Percentiles rank a stretch among this genome's conserved stretches.
phyloP scores from a whole-genome alignment of 2,113 vertebrate genomes.

The Rhipidura dahli region DNA sequence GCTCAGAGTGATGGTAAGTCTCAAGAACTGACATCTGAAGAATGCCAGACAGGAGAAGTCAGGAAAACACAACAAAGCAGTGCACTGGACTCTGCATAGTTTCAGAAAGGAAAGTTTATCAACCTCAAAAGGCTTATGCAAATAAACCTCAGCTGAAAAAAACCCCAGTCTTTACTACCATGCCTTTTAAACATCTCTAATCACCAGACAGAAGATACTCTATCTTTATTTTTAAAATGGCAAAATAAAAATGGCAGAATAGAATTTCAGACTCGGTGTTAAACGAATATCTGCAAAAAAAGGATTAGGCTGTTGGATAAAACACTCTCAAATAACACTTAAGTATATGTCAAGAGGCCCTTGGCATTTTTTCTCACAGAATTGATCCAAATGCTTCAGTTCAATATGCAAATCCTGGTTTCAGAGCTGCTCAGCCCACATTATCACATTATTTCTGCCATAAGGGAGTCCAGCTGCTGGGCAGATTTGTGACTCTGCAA shows the following conservation, averaged over 20 bases:
- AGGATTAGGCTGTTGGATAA: neutral
- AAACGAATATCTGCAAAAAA: neutral
- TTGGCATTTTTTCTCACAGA: neutral
- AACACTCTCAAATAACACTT: neutral
- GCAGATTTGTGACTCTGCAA: neutral
- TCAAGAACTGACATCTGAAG: neutral
- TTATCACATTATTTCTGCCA: neutral
- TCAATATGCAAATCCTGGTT: neutral
- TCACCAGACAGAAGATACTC: neutral
- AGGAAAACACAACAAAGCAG: neutral
- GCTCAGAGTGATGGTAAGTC: neutral
- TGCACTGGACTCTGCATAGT: neutral
- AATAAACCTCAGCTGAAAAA: neutral
- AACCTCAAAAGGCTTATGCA: neutral
- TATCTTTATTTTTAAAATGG: neutral
- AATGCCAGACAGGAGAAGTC: neutral
- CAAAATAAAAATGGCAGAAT: neutral
- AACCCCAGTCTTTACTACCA: fast-evolving
- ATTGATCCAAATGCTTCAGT: neutral
- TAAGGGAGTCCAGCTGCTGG: neutral
- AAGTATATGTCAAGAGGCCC: neutral
- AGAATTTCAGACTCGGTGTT: neutral
- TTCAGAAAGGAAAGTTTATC: neutral
- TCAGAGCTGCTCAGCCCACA: neutral
- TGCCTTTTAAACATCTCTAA: neutral